Percentiles rank a stretch among this genome's conserved stretches.
phyloP scores from a whole-genome alignment of 2,113 vertebrate species.

The Aptenodytes patagonicus region DNA sequence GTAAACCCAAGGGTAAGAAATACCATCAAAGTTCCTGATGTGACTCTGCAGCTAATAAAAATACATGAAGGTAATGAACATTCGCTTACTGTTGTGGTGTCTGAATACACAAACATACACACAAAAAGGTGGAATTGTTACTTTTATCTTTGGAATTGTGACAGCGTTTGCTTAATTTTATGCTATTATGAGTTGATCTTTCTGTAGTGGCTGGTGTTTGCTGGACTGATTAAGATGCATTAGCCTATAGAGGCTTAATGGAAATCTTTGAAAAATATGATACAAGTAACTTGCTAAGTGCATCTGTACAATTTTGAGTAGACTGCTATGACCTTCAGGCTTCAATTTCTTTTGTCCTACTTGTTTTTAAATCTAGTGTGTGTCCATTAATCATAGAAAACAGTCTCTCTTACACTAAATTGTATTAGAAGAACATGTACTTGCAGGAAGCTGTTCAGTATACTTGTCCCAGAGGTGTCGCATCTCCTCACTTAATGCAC shows the following conservation, averaged over 20 bases:
- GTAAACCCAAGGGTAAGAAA: not conserved
- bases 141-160: not conserved
- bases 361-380: not conserved
- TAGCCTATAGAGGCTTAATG: not conserved
- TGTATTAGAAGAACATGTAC: not conserved
- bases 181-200: not conserved
- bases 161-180: not conserved
- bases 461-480: not conserved
- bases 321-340: not conserved
- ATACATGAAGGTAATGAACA: not conserved
- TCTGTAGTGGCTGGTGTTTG: not conserved
- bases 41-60: not conserved
- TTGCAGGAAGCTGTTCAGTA: not conserved
- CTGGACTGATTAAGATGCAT: not conserved
- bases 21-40: not conserved
- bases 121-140: not conserved
- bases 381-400: not conserved
- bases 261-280: not conserved
- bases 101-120: not conserved
- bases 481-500: not conserved
- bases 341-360: not conserved
- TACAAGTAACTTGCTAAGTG: not conserved
- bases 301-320: not conserved
- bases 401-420: not conserved
- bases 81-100: not conserved